Percentiles rank a stretch among this genome's conserved stretches.
phyloP scores from a whole-genome alignment of 2,113 vertebrate genomes.

The Gobius niger region DNA sequence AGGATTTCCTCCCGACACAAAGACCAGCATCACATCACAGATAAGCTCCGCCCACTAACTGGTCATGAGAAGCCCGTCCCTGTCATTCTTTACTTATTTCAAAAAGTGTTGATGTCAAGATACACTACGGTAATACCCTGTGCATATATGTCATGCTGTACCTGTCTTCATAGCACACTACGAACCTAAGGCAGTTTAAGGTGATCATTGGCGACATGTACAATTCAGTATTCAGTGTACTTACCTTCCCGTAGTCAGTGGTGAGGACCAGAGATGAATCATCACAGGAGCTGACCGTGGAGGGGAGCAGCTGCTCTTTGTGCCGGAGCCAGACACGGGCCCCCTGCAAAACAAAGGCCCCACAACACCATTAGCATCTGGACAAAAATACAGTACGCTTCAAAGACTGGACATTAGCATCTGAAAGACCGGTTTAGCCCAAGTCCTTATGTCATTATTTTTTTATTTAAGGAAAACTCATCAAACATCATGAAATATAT shows the following conservation, averaged over 20 bases:
- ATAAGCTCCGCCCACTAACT: conserved; percentile 57
- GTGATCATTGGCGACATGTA: not conserved
- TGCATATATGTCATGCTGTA: conserved; percentile 33
- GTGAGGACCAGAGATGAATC: conserved; percentile 76
- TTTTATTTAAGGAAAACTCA: not conserved
- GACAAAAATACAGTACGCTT: conserved; percentile 19
- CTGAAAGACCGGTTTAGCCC: not conserved
- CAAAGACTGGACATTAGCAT: conserved; percentile 3
- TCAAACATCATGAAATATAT: not conserved
- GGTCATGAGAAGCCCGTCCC: conserved; percentile 60
- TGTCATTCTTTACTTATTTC: conserved; percentile 66
- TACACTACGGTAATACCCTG: conserved; percentile 32
- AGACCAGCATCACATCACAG: conserved; percentile 62
- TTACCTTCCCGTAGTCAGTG: conserved; percentile 85
- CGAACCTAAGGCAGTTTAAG: not conserved
- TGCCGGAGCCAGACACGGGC: conserved; percentile 83
- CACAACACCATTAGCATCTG: conserved; percentile 46
- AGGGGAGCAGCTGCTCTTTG: conserved; percentile 83
- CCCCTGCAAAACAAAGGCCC: conserved; percentile 76
- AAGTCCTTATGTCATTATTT: not conserved
- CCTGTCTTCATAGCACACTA: too few species aligned
- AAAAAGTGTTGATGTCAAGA: conserved; percentile 64
- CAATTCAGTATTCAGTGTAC: conserved; percentile 19
- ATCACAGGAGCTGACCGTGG: conserved; percentile 77
- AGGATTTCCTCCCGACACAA: conserved; percentile 81